Base-by-base conservation (phyloP, 2,888 invertebrate species). In the Thumatha senex region DNA sequence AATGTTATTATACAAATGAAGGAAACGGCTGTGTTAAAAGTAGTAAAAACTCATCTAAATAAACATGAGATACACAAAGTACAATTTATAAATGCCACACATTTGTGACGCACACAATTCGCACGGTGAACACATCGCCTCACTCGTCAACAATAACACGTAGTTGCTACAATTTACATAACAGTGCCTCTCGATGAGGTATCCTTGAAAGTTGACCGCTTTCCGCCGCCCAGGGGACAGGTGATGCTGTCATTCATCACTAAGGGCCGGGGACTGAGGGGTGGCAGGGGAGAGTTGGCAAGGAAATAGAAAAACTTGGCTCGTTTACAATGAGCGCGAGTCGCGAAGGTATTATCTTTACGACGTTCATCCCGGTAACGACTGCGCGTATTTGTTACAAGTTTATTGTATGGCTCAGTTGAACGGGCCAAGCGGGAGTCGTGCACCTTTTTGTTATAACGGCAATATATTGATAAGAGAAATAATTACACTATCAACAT, bases 251-350 rank as follows among this genome's bases (percentile, higher is more conserved):
- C 65, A 69, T 69, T 74, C 67, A 70, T 72, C 70, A 70, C 60
- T 58, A 48, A 51, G 53, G 36, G 40, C 31, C 48, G 44, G 12
- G 50, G 48, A 33, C 45, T 31, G 46, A 7, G 41, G 14, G 15
- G 47, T 24, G 14, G 24, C 24, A n/a, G 13, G 33, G 12, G 7
- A 1, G 34, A 30, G 33, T 41, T 10, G 41, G 38, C 18, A 40
- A 74, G 80, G 76, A 80, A 81, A 81, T 81, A 80, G 80, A 81
- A 82, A 80, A 82, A 81, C 76, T 82, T 81, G 63, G 72, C 70
- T 79, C 80, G 73, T 81, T 80, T 76, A 73, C 76, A 78, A 74
- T 73, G 72, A 74, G 67, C 63, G 57, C 53, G 64, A 53, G 59
- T 61, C 70, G 72, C 70, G 51, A 49, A 62, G 58, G 72, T 67